These are phyloP conservation scores for Dromas ardeola DNA, from an alignment of 2,113 vertebrate species.

Conservation along the genomic window DNA sequence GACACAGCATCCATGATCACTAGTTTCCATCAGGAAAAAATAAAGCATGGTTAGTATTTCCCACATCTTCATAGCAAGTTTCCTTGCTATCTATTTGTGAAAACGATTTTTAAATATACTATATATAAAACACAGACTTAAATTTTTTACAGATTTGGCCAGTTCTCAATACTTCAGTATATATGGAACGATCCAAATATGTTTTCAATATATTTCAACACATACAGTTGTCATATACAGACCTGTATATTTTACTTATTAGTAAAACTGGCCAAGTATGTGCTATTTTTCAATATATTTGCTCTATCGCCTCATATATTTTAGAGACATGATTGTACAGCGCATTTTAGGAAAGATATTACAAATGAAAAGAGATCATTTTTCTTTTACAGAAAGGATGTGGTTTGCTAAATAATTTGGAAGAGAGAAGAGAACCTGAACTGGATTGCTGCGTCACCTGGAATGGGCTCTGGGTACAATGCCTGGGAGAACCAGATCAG, in stretches of 20 bases:
- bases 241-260: slow-evolving; percentile 46
- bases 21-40: slow-evolving; percentile 56
- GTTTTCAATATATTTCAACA: slow-evolving; percentile 69
- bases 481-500: background rate
- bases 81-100: slow-evolving; percentile 32
- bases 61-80: background rate
- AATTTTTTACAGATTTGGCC: slow-evolving; percentile 45
- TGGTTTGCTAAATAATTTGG: slow-evolving; percentile 33
- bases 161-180: slow-evolving; percentile 21
- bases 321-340: slow-evolving; percentile 46
- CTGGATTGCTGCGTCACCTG: background rate
- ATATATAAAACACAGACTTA: slow-evolving; percentile 24
- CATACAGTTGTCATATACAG: slow-evolving; percentile 57
- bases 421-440: background rate
- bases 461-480: background rate
- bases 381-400: slow-evolving; percentile 47
- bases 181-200: slow-evolving; percentile 35
- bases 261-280: slow-evolving; percentile 60
- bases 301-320: slow-evolving; percentile 64
- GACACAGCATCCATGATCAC: slow-evolving; percentile 25
- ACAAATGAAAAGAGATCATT: slow-evolving; percentile 38
- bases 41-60: slow-evolving; percentile 28
- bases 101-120: background rate
- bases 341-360: slow-evolving; percentile 59
- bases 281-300: slow-evolving; percentile 65